These are phyloP conservation scores for Gymnocephalus cernua DNA, from an alignment of 2,113 vertebrate genomes.

Conservation along the genomic window DNA sequence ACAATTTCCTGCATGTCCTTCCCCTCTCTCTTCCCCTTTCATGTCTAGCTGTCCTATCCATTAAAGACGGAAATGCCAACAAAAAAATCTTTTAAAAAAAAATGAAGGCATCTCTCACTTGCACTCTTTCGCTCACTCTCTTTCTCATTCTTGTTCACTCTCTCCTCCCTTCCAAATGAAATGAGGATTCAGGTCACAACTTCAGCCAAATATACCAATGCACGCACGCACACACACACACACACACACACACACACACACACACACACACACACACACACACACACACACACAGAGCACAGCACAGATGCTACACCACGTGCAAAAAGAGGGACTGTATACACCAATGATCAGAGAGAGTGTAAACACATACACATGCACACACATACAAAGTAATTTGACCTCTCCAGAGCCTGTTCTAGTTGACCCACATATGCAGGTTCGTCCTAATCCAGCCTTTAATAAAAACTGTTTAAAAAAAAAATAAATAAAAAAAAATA, in stretches of 20 bases:
- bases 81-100: too few relatives aligned
- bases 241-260: background rate
- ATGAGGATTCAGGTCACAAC: too few relatives aligned
- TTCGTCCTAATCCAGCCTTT: slow-evolving; percentile 63
- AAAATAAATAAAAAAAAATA: slow-evolving; percentile 32
- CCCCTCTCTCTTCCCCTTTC: too few relatives aligned
- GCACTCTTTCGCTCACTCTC: too few relatives aligned
- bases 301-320: slow-evolving; percentile 55
- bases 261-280: background rate
- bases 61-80: too few relatives aligned
- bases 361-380: slow-evolving; percentile 42
- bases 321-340: slow-evolving; percentile 54
- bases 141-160: too few relatives aligned
- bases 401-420: slow-evolving; percentile 58
- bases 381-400: slow-evolving; percentile 31
- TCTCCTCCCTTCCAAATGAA: too few relatives aligned
- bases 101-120: too few relatives aligned
- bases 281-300: background rate
- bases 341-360: slow-evolving; percentile 56
- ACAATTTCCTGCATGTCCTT: too few relatives aligned
- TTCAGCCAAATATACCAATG: too few relatives aligned
- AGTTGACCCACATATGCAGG: slow-evolving; percentile 73
- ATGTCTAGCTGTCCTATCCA: too few relatives aligned
- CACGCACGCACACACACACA: background rate
- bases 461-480: slow-evolving; percentile 57